phyloP scores from a whole-genome alignment of 2,888 invertebrate genomes.

The Brachyptera putata region DNA sequence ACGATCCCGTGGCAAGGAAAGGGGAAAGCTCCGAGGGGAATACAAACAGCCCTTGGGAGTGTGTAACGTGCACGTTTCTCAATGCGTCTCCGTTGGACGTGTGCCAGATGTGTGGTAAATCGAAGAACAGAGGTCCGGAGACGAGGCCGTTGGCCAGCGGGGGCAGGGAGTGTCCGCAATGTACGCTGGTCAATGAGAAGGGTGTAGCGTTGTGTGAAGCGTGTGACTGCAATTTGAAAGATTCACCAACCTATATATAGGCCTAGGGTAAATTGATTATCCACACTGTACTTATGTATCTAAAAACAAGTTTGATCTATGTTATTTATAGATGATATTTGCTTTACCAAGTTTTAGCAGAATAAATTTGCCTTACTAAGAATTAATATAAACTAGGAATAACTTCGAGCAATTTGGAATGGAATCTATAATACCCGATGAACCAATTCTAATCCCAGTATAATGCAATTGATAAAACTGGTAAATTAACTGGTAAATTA shows the following conservation, averaged over 20 bases:
- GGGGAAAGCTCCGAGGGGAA: conserved; percentile 15
- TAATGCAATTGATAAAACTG: too few relatives aligned
- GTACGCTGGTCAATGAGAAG: conserved; percentile 69
- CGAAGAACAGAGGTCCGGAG: conserved; percentile 54
- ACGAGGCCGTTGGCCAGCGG: conserved; percentile 64
- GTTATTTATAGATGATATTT: too few relatives aligned
- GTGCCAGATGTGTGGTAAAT: conserved; percentile 74
- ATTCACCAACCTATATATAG: conserved; percentile 71
- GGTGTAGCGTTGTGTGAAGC: conserved; percentile 62
- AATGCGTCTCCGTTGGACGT: conserved; percentile 54
- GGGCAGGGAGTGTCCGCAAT: conserved; percentile 68
- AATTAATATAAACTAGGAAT: too few relatives aligned
- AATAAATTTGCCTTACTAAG: too few relatives aligned
- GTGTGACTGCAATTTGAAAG: conserved; percentile 62
- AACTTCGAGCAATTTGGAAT: too few relatives aligned
- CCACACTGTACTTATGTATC: too few relatives aligned
- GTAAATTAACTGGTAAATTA: too few relatives aligned
- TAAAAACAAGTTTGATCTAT: too few relatives aligned
- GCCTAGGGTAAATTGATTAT: too few relatives aligned
- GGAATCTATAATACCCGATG: too few relatives aligned
- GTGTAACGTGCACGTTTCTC: conserved; percentile 65
- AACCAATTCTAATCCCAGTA: too few relatives aligned
- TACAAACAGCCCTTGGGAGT: conserved; percentile 56
- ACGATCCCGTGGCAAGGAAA: not conserved
- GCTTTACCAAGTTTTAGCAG: too few relatives aligned